A percentile compares a stretch with the other conserved stretches of the same genome.
These are phyloP conservation scores for Spizaetus ornatus DNA, from an alignment of 2,113 vertebrate species.

Conservation along the genomic window DNA sequence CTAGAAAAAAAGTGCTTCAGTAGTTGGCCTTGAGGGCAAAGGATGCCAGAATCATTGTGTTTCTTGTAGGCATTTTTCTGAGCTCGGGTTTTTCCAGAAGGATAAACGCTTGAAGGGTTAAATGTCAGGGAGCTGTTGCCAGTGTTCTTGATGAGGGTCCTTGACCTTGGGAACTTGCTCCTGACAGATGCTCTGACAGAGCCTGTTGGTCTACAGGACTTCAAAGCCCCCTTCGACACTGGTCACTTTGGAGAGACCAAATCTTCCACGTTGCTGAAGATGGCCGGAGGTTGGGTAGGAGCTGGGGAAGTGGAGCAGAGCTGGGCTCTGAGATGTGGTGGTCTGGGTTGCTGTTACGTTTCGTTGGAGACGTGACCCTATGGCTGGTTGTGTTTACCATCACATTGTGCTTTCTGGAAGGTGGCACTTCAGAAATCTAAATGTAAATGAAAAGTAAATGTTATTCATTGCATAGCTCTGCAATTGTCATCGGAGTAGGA, in stretches of 20 bases:
- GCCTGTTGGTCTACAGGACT: not conserved
- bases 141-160: not conserved
- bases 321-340: not conserved
- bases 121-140: not conserved
- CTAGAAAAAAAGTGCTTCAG: not conserved
- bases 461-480: not conserved
- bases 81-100: not conserved
- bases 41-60: not conserved
- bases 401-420: not conserved
- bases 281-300: not conserved
- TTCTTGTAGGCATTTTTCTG: not conserved
- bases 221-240: not conserved
- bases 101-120: not conserved
- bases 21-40: not conserved
- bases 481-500: not conserved
- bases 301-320: not conserved
- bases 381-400: not conserved
- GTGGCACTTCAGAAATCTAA: not conserved
- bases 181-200: not conserved
- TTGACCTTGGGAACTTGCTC: conserved; percentile 1
- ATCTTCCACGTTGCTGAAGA: not conserved
- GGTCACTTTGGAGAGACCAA: not conserved
- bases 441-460: conserved; percentile 1
- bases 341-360: rapidly evolving
- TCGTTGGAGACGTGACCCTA: rapidly evolving